Evolutionary conservation across 2,113 vertebrate species (phyloP).

Genomic region (Saiga tatarica): DNA sequence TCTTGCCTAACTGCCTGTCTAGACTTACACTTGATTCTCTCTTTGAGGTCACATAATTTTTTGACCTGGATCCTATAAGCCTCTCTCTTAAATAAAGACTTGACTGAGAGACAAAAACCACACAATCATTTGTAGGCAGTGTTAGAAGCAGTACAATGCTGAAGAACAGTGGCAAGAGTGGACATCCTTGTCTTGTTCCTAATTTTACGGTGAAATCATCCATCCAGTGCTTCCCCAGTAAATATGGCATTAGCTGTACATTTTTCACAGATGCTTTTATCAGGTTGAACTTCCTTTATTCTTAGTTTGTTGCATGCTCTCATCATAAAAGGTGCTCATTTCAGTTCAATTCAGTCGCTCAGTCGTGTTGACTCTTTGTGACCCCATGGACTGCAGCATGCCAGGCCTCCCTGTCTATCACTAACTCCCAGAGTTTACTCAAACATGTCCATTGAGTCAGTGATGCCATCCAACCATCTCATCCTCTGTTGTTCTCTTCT

Average conservation of each 20-base stretch:
- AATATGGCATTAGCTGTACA: not conserved
- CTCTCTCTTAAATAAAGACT: not conserved
- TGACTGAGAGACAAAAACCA: not conserved
- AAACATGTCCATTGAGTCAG: not conserved
- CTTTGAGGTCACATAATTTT: not conserved
- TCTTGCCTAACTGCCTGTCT: not conserved
- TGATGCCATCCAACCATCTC: not conserved
- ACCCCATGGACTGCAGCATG: not conserved
- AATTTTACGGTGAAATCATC: not conserved
- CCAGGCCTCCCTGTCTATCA: not conserved
- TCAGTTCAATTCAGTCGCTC: not conserved
- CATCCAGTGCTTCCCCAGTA: not conserved
- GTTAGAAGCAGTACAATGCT: not conserved
- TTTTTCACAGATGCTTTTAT: not conserved
- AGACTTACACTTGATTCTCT: not conserved
- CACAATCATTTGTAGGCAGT: not conserved
- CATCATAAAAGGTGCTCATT: not conserved
- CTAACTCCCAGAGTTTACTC: not conserved
- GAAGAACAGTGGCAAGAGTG: not conserved
- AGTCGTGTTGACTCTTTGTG: not conserved
- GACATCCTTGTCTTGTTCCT: not conserved
- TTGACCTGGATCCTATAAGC: not conserved
- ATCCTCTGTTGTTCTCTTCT: not conserved
- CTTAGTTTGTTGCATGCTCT: not conserved
- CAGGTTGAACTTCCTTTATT: not conserved